Percentiles rank a stretch among this genome's conserved stretches.
These are phyloP conservation scores for Drosophila antonietae DNA, from an alignment of 2,888 invertebrate genomes.

Conservation along the genomic window DNA sequence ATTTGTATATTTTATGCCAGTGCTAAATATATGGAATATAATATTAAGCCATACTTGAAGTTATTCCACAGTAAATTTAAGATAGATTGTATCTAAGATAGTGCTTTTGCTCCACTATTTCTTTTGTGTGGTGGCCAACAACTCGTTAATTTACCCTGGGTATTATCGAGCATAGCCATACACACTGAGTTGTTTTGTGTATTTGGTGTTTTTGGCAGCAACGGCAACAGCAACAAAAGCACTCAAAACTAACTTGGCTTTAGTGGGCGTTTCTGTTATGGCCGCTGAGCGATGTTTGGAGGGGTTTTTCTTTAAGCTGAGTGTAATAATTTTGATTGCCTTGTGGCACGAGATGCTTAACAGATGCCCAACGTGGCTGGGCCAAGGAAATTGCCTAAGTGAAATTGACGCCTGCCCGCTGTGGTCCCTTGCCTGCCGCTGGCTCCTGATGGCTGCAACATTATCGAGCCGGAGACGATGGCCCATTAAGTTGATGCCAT, in stretches of 20 bases:
- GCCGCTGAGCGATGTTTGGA: conserved; percentile 10
- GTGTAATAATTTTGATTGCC: conserved; percentile 77
- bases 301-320: conserved; percentile 33
- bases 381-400: conserved; percentile 61
- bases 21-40: no score
- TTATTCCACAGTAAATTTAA: no score
- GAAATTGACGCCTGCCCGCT: conserved; percentile 50
- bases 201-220: conserved; percentile 23
- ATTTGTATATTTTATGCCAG: no score
- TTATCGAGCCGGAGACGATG: conserved; percentile 12
- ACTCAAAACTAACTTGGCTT: conserved; percentile 37
- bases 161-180: neutral
- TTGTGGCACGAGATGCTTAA: conserved; percentile 74
- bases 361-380: conserved; percentile 25
- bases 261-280: conserved; percentile 50
- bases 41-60: no score
- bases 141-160: neutral
- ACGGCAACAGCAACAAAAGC: neutral
- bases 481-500: conserved; percentile 11
- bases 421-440: neutral
- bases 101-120: no score
- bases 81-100: no score
- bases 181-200: conserved; percentile 11
- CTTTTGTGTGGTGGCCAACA: neutral
- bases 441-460: neutral